A percentile compares a stretch with the other conserved stretches of the same genome.
These are phyloP conservation scores for Bettongia penicillata DNA, from an alignment of 2,113 vertebrate species.

Conservation along the genomic window DNA sequence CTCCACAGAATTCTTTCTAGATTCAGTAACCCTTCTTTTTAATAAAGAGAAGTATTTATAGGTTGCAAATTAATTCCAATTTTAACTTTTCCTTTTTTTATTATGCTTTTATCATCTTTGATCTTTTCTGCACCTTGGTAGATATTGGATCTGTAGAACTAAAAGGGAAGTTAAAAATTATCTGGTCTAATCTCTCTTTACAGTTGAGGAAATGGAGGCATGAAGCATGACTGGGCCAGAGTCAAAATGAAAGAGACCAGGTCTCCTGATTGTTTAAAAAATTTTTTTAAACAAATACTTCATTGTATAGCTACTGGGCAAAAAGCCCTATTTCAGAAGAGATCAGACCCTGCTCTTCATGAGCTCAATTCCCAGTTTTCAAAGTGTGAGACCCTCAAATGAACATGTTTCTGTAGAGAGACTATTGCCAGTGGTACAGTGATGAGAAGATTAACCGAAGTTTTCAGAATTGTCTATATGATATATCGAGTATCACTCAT, in stretches of 20 bases:
- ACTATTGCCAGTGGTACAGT: not conserved
- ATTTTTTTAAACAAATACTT: not conserved
- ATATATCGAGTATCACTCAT: not conserved
- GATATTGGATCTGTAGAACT: not conserved
- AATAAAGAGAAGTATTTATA: not conserved
- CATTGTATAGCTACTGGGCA: not conserved
- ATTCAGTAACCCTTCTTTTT: not conserved
- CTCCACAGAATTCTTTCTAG: not conserved
- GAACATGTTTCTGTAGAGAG: not conserved
- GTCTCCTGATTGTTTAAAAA: not conserved
- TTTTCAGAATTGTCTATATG: not conserved
- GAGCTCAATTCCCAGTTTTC: not conserved
- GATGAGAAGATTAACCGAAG: not conserved
- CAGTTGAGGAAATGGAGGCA: not conserved
- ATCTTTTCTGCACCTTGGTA: conserved; percentile 12
- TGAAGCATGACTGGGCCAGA: not conserved
- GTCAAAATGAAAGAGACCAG: not conserved
- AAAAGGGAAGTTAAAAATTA: not conserved
- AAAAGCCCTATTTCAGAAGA: not conserved
- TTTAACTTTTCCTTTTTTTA: conserved; percentile 14
- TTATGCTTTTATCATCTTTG: conserved; percentile 37
- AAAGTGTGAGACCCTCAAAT: not conserved
- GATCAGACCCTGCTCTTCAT: not conserved
- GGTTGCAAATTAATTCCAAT: not conserved
- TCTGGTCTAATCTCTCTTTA: not conserved